phyloP scores from a whole-genome alignment of 1,140 invertebrate genomes.

The Aphidius gifuensis region DNA sequence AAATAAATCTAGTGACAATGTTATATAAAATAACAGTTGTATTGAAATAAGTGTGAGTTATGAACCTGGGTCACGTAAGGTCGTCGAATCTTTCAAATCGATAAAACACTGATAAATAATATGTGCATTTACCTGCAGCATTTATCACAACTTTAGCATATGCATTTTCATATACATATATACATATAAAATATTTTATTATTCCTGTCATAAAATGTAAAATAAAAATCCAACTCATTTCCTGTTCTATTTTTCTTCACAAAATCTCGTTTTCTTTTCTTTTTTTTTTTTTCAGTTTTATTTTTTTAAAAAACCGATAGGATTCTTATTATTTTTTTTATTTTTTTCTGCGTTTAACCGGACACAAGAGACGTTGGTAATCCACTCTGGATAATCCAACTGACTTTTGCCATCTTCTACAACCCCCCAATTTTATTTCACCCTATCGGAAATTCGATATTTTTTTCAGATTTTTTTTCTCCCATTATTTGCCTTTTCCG shows the following conservation, averaged over 20 bases:
- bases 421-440: neutral
- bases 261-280: neutral
- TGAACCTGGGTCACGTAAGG: slow-evolving; percentile 38
- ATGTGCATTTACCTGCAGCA: slow-evolving; percentile 6
- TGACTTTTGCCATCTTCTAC: neutral
- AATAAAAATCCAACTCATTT: no score
- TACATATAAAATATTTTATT: no score
- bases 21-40: no score
- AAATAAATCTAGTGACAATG: no score
- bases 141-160: no score
- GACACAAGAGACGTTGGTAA: slow-evolving; percentile 13
- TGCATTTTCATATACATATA: no score
- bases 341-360: slow-evolving; percentile 5
- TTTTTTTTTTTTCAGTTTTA: neutral
- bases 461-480: neutral
- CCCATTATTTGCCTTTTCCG: neutral
- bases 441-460: slow-evolving; percentile 2
- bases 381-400: slow-evolving; percentile 19
- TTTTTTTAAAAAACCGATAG: neutral
- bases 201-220: no score
- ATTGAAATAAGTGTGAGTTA: slow-evolving; percentile 26
- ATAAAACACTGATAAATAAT: slow-evolving; percentile 41
- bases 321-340: no score
- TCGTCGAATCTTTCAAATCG: slow-evolving; percentile 35
- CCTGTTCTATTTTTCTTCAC: neutral